These are phyloP conservation scores for Zoanthus solanderi DNA, from an alignment of 92 coral and sea anemone genomes.

Conservation along the genomic window DNA sequence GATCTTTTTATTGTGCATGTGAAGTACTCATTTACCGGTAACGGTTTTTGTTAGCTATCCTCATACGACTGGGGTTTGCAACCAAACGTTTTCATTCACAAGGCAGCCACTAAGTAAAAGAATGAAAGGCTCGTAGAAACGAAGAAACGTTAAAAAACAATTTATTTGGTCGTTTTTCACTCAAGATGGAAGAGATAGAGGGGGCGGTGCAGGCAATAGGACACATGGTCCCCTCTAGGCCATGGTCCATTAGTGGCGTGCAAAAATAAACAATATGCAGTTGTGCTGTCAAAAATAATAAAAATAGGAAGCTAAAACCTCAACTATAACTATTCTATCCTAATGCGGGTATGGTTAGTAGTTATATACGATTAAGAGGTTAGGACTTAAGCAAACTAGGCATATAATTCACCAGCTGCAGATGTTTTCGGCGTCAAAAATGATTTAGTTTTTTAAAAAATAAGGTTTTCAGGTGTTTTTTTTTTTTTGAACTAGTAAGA, in stretches of 20 bases:
- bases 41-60: too few relatives aligned
- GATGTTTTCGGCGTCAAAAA: constrained; percentile 2
- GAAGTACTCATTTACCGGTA: too few relatives aligned
- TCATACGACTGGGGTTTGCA: too few relatives aligned
- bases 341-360: not conserved
- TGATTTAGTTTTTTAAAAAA: not conserved
- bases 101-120: too few relatives aligned
- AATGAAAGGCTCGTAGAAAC: too few relatives aligned
- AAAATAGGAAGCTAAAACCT: not conserved
- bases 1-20: too few relatives aligned
- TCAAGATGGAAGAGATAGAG: too few relatives aligned
- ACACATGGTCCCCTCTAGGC: not conserved
- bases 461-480: not conserved
- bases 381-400: constrained; percentile 14
- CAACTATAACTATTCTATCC: not conserved
- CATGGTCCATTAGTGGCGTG: not conserved
- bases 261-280: not conserved
- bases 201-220: not conserved
- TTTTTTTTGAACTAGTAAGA: not conserved
- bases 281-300: not conserved
- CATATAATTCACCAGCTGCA: constrained; percentile 17
- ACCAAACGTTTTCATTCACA: too few relatives aligned
- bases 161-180: too few relatives aligned
- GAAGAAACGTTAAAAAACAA: too few relatives aligned
- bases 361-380: constrained; percentile 7